Evolutionary conservation across 2,797 vertebrate genomes (phyloP).

Genomic region (Alosa sapidissima): DNA sequence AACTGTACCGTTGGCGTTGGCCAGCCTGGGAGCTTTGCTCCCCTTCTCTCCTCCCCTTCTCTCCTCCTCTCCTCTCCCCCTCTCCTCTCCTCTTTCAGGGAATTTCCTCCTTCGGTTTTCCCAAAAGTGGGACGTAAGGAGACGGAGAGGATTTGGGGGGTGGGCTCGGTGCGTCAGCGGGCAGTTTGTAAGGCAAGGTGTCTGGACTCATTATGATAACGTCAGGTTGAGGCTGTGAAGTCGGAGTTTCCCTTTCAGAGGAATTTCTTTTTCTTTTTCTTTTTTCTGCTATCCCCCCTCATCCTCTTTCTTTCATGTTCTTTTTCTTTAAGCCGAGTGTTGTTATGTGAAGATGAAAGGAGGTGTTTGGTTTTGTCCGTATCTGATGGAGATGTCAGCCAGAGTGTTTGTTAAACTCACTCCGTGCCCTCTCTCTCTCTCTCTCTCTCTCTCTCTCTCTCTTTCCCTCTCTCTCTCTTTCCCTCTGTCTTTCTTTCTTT

Average conservation of each 20-base stretch:
- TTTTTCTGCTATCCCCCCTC: not conserved
- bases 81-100: not conserved
- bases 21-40: not conserved
- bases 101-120: not conserved
- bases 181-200: not conserved
- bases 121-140: not conserved
- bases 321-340: not conserved
- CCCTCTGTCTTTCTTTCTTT: not conserved
- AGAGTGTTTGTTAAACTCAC: not conserved
- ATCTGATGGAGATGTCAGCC: slow-evolving; percentile 16
- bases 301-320: not conserved
- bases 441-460: not conserved
- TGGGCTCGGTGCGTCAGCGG: too few relatives aligned
- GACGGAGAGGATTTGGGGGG: too few relatives aligned
- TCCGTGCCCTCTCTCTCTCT: not conserved
- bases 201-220: slow-evolving; percentile 1
- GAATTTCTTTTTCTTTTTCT: not conserved
- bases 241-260: not conserved
- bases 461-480: too few relatives aligned
- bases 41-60: not conserved
- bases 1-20: not conserved
- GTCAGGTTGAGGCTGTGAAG: not conserved
- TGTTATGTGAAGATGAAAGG: not conserved
- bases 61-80: not conserved
- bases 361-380: not conserved